A percentile compares a stretch with the other conserved stretches of the same genome.
phyloP scores from a whole-genome alignment of 2,113 vertebrate species.

The Datnioides undecimradiatus region DNA sequence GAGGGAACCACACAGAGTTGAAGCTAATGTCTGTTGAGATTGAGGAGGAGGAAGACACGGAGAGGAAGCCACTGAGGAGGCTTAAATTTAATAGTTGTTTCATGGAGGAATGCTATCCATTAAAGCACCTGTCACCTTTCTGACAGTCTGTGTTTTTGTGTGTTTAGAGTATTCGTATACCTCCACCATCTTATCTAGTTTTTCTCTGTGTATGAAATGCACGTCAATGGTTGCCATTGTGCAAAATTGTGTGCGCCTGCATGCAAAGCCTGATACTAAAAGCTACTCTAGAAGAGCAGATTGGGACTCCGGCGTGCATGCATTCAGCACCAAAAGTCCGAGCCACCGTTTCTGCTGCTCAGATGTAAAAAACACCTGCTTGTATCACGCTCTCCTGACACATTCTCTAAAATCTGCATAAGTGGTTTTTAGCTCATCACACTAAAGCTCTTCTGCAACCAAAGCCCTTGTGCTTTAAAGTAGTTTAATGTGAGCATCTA shows the following conservation, averaged over 20 bases:
- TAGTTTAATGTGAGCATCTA: slow-evolving; percentile 50
- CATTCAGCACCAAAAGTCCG: neutral
- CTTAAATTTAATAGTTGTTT: slow-evolving; percentile 37
- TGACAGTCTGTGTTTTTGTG: neutral
- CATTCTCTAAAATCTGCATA: slow-evolving; percentile 25
- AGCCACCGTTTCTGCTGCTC: neutral
- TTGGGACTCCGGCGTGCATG: neutral
- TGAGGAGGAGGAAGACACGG: slow-evolving; percentile 20
- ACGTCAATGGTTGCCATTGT: neutral
- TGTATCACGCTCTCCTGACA: slow-evolving; percentile 1
- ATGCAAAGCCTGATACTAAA: neutral
- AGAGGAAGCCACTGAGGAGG: slow-evolving; percentile 18
- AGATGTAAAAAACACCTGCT: slow-evolving; percentile 21
- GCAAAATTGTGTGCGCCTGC: neutral
- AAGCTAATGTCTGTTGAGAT: slow-evolving; percentile 26
- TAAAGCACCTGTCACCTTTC: neutral
- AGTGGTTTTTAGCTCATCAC: slow-evolving; percentile 28
- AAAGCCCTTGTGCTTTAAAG: slow-evolving; percentile 36
- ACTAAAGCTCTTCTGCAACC: slow-evolving; percentile 10
- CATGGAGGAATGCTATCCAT: slow-evolving; percentile 13
- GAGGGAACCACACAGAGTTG: slow-evolving; percentile 31
- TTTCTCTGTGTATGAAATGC: neutral
- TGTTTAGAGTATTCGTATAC: neutral
- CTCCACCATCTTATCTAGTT: neutral
- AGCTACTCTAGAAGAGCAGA: neutral